Base-by-base conservation (phyloP, 2,113 vertebrate genomes). In the Colinus virginianus region DNA sequence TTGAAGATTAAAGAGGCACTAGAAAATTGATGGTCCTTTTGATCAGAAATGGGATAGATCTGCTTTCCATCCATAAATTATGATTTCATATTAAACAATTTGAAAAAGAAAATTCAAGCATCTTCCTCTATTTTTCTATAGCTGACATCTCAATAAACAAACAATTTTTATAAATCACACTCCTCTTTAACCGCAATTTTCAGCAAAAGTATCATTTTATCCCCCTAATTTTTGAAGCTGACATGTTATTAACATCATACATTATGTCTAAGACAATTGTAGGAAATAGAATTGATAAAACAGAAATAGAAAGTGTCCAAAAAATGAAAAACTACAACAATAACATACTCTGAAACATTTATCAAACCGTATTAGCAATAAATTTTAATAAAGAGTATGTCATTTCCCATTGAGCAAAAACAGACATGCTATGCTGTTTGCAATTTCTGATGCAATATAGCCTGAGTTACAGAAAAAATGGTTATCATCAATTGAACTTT, bases 311-410 rank as follows among this genome's bases (percentile, higher is more conserved):
- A 95, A 78, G 30, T 70, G 63, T 77, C 78, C 84, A 87, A 70
- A 87, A 87, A 93, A 81, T 91, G 63, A 87, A 84, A 88, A 90
- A 93, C 40, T 36, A 95, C 96, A 87, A 81, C 83, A 94, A 88
- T 80, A 94, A 77, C 68, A 91, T 25, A n/a, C 74, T 83, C 84
- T 90, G 68, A 96, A 96, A 71, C 80, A 93, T 90, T 96, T 72
- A 87, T 96, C 86, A 84, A 90, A 93, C 46, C 61, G 53, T 59
- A 96, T 95, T 85, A 95, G 80, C 88, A 92, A 95, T 94, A 94
- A 80, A 95, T 97, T 90, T 93, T 96, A 91, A 96, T 97, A 93
- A 95, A 90, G 51, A 48, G 13, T 7, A 9, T 95, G 94, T 95
- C 94, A 90, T 78, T 88, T 96, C 72, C 49, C 49, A 92, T 94